Conservation (phyloP, 2,797 vertebrate genomes). For the Lepus townsendii region DNA sequence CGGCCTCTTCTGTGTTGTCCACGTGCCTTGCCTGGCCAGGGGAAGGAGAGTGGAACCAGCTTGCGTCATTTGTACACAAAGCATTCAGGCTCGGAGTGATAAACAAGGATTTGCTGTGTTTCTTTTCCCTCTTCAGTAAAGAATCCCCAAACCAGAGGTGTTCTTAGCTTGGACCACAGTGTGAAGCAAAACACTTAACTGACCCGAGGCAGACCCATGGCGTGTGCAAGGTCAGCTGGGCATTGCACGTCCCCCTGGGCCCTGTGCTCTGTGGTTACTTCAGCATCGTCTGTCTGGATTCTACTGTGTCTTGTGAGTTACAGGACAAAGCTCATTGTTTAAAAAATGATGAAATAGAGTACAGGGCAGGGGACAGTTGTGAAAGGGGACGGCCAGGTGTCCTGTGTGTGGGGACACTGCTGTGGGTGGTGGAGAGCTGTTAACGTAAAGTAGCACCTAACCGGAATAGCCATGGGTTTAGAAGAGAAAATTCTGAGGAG, state of each 20-base stretch:
- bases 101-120: neutral
- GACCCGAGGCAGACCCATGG: neutral
- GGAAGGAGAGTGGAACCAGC: neutral
- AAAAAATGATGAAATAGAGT: neutral
- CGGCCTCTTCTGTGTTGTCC: neutral
- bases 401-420: neutral
- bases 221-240: neutral
- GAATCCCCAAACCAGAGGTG: neutral
- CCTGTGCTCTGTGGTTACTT: neutral
- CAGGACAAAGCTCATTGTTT: neutral
- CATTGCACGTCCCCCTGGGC: neutral
- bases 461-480: neutral
- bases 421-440: neutral
- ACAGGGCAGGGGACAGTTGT: neutral
- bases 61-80: neutral
- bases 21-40: neutral
- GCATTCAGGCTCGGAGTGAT: neutral
- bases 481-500: conserved; percentile 8
- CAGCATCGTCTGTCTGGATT: neutral
- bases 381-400: neutral
- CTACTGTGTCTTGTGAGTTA: neutral
- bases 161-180: neutral
- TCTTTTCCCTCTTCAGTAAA: neutral
- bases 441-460: neutral
- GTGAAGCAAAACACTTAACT: neutral